These are phyloP conservation scores for Pica pica DNA, from an alignment of 2,113 vertebrate genomes.

Conservation along the genomic window DNA sequence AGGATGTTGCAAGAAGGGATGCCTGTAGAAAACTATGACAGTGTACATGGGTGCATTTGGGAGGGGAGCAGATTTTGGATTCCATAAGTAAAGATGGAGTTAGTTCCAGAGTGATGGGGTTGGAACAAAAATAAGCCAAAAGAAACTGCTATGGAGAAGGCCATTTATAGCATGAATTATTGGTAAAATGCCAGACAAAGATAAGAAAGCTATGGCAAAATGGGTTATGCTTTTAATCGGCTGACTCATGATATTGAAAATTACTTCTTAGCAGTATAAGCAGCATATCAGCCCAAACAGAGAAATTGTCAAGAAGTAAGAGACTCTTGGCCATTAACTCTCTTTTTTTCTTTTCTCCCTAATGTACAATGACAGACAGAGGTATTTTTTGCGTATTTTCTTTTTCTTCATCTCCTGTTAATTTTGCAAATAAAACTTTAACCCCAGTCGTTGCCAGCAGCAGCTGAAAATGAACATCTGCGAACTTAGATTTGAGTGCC, in stretches of 20 bases:
- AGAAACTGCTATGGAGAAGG: neutral
- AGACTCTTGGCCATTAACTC: neutral
- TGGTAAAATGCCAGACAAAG: neutral
- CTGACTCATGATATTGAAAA: neutral
- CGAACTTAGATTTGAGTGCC: neutral
- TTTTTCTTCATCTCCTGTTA: neutral
- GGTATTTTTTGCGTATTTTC: neutral
- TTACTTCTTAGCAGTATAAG: neutral
- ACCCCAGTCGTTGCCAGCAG: neutral
- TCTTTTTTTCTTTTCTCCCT: neutral
- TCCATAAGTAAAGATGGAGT: neutral
- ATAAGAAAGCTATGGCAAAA: neutral
- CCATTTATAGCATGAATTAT: neutral
- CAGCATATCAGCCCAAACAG: neutral
- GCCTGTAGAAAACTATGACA: neutral
- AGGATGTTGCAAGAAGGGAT: neutral
- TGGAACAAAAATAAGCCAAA: neutral
- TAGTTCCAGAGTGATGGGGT: rapidly evolving
- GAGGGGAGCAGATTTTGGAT: neutral
- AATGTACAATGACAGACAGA: neutral
- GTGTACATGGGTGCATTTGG: neutral
- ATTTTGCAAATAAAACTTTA: neutral
- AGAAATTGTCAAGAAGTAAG: neutral
- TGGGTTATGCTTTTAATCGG: neutral
- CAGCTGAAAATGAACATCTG: neutral